Conservation (phyloP, 2,797 vertebrate species). For the Pantherophis alleghaniensis region DNA sequence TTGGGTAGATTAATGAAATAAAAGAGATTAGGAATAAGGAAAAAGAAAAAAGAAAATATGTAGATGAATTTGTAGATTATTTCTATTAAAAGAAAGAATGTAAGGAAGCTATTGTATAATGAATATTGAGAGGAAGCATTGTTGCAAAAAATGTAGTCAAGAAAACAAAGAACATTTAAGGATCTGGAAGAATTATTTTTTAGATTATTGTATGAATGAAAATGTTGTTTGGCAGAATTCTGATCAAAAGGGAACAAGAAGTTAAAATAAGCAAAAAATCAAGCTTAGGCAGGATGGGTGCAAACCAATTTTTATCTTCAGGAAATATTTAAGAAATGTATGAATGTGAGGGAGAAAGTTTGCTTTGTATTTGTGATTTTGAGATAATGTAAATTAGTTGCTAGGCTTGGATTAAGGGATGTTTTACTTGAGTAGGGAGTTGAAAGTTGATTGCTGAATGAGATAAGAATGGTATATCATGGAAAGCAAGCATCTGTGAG, state of each 20-base stretch:
- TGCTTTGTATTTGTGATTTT: not conserved
- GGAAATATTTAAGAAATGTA: not conserved
- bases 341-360: not conserved
- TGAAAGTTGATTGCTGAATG: not conserved
- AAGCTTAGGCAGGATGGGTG: not conserved
- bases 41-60: not conserved
- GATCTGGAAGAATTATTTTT: not conserved
- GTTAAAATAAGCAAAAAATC: not conserved
- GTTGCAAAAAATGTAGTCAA: not conserved
- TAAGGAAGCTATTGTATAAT: not conserved
- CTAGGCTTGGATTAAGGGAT: not conserved
- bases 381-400: not conserved
- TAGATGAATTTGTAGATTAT: not conserved
- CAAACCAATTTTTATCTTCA: not conserved
- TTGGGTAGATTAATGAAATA: not conserved
- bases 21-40: not conserved
- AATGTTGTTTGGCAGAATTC: not conserved
- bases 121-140: not conserved
- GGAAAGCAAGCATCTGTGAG: not conserved
- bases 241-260: not conserved
- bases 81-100: not conserved
- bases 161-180: not conserved
- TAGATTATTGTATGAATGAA: not conserved
- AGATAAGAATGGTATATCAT: not conserved
- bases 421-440: not conserved